phyloP scores from a whole-genome alignment of 2,888 invertebrate genomes.

The Nasonia oneida region DNA sequence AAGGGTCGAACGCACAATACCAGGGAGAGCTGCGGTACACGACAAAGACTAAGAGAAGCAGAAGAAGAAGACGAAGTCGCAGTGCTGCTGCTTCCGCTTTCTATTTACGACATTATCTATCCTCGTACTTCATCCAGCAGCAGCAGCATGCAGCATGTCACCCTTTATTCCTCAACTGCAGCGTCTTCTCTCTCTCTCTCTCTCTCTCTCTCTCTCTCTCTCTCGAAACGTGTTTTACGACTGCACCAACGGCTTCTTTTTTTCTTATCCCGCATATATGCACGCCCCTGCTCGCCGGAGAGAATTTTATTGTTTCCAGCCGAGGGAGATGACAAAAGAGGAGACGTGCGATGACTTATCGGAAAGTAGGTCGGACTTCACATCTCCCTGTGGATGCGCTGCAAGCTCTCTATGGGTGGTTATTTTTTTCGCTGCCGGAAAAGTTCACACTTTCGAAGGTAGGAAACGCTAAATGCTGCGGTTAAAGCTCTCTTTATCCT shows the following conservation, averaged over 20 bases:
- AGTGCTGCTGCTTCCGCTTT: neutral
- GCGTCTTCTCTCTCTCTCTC: neutral
- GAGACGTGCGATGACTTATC: neutral
- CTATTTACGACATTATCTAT: constrained; percentile 5
- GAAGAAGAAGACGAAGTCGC: too few relatives aligned
- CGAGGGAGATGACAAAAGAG: neutral
- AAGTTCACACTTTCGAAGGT: too few relatives aligned
- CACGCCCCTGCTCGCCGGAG: neutral
- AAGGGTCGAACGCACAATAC: too few relatives aligned
- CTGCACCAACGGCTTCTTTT: neutral
- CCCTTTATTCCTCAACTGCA: constrained; percentile 3
- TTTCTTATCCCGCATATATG: neutral
- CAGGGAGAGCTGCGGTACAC: too few relatives aligned
- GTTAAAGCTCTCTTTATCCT: too few relatives aligned
- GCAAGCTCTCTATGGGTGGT: too few relatives aligned
- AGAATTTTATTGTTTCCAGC: constrained; percentile 8
- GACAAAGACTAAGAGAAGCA: too few relatives aligned
- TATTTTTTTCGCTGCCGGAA: too few relatives aligned
- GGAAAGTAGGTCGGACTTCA: neutral
- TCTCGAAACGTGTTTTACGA: neutral
- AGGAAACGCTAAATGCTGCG: too few relatives aligned
- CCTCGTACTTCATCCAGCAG: neutral
- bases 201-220: neutral
- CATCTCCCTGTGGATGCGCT: neutral
- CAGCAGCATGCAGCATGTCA: neutral